Base-by-base conservation (phyloP, 2,113 vertebrate genomes). In the Myrmophylax atrothorax region DNA sequence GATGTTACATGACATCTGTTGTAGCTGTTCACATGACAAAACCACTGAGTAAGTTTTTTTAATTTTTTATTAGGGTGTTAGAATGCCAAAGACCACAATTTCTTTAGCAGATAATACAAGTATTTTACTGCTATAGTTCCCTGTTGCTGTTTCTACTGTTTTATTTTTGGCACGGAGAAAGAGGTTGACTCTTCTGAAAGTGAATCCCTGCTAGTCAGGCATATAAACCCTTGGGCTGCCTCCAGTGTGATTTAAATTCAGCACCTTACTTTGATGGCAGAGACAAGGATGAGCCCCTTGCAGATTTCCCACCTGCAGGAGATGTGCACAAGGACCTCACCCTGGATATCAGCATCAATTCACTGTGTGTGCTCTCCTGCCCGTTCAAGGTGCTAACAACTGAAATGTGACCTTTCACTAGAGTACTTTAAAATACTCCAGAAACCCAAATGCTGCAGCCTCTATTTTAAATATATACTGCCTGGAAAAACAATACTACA, bases 1-100 rank as follows among this genome's bases (percentile, higher is more conserved):
- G 52, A 82, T 68, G 49, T 49, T 86, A 66, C 9, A 2, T 62
- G 77, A 80, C 60, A 95, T 38, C 37, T 77, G 25, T 63, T 94
- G 75, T 66, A 83, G 82, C 63, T 90, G 96, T 93, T 95, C 80
- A 75, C 47, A 25, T 73, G 72, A 76, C 23, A 70, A 95, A 81
- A 31, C 64, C 63, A 82, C 59, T 58, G 29, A 46, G 29, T 82
- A 79, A 73, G 44, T 26, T 38, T 37, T 93, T 82, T 78, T 53
- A 13, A 44, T 19, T 44, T 87, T 93, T 53, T 53, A 76, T 93
- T 42, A 35, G 37, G 56, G 19, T 47, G 46, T 58, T 81, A 66
- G 73, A 92, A 90, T 74, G n/a, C 69, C 58, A 83, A 78, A 38
- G 17, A 40, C 2, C 49, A 26, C 25, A 12, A 37, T 89, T 93